Evolutionary conservation across 2,797 vertebrate genomes (phyloP), one percentile per base, ranked within the genome.

Genomic region (Acrossocheilus wenchowensis): DNA sequence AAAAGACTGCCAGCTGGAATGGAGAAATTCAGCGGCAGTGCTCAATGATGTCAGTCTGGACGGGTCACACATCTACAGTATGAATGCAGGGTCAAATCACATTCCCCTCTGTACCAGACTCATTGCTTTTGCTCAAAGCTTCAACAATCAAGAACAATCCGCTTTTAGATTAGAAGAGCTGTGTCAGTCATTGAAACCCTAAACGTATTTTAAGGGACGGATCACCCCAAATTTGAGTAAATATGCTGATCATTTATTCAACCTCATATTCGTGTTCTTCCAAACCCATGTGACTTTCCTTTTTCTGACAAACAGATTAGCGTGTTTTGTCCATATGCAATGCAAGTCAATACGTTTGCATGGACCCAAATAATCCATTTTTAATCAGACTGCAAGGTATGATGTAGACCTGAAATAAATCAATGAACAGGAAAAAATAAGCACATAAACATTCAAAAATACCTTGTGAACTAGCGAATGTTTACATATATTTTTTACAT

Each of bases 1-100:
- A 91, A 93, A 90, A 94, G 93, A 92, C 92, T 93, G 93, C 92
- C 91, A 91, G 91, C 90, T 92, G 85, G 92, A 91, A 88, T 72
- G 78, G 57, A 84, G 91, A 93, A 92, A 88, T 91, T 90, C 93
- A 87, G 82, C 89, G 90, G 89, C 91, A 88, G 92, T 48, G 92
- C 90, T 91, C 89, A 91, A 92, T 90, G 88, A 88, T 89, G 88
- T 89, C 87, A 89, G 83, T 81, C 60, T 87, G 74, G 82, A 83
- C 52, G 60, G 84, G 75, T 86, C 86, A 80, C 69, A 88, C 69
- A 84, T 88, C 86, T 81, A 80, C 68, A 83, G 77, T 81, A 68
- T 84, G 85, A 86, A 82, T 74, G 84, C 90, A 88, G 77, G 52
- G 85, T 88, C 26, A 81, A 84, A 66, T 73, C 41, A 54, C 69